A percentile compares a stretch with the other conserved stretches of the same genome.
These are phyloP conservation scores for Agrenia bidenticulata DNA, from an alignment of 2,888 invertebrate species.

Conservation along the genomic window DNA sequence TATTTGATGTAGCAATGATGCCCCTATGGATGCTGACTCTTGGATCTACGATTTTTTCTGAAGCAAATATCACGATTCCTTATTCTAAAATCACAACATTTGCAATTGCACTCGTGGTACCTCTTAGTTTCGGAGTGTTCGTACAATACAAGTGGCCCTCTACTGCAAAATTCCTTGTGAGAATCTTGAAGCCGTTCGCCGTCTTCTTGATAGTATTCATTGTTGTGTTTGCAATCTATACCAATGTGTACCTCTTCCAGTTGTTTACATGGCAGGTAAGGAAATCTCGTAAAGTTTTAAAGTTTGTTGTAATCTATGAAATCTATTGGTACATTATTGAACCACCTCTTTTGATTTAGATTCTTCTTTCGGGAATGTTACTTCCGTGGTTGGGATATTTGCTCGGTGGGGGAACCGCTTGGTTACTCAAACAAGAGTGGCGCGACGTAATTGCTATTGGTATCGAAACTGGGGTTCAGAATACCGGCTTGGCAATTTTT, in stretches of 20 bases:
- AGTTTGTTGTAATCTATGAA: no score
- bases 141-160: conserved; percentile 70
- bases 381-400: conserved; percentile 80
- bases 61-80: conserved; percentile 73
- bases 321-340: no score
- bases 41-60: conserved; percentile 71
- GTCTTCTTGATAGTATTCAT: conserved; percentile 77
- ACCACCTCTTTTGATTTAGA: no score
- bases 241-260: conserved; percentile 83
- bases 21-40: conserved; percentile 88
- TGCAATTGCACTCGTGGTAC: conserved; percentile 74
- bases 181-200: conserved; percentile 82
- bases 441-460: conserved; percentile 79
- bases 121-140: conserved; percentile 68
- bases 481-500: conserved; percentile 89
- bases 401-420: conserved; percentile 67
- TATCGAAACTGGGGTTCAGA: conserved; percentile 90
- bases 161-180: conserved; percentile 69
- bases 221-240: conserved; percentile 79
- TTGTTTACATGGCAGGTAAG: conserved; percentile 85
- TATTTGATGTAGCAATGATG: conserved; percentile 68
- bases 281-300: no score
- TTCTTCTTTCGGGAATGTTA: conserved; percentile 66
- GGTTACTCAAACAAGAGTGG: conserved; percentile 64
- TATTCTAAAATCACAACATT: conserved; percentile 73